phyloP scores from a whole-genome alignment of 64 coral and sea anemone species.

The Montipora efflorescens region DNA sequence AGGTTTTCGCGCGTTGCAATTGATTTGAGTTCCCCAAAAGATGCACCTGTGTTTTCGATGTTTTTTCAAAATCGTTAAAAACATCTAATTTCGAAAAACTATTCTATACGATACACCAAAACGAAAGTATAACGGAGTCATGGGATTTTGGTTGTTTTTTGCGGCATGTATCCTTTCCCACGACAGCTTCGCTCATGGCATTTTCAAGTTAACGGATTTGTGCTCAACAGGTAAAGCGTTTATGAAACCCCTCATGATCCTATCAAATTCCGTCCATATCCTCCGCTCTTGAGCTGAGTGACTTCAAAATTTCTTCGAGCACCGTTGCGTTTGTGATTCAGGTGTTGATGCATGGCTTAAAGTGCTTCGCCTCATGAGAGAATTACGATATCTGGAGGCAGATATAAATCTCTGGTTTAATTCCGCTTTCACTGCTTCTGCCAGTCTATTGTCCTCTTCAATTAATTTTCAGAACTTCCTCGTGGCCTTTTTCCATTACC shows the following conservation, averaged over 20 bases:
- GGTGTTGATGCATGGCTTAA: not conserved
- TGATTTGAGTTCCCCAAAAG: no score
- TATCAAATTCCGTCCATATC: constrained; percentile 64
- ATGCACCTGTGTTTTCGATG: no score
- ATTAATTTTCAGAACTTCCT: not conserved
- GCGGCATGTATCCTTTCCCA: not conserved
- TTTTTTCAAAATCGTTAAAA: no score
- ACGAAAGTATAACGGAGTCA: constrained; percentile 59
- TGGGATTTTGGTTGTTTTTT: not conserved
- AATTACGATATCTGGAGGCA: not conserved
- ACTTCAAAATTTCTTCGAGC: not conserved
- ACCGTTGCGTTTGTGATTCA: not conserved
- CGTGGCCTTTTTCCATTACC: not conserved
- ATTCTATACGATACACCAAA: constrained; percentile 54
- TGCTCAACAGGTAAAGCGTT: constrained; percentile 28
- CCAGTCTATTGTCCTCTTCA: not conserved
- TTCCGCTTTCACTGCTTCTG: not conserved
- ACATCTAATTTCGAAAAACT: constrained; percentile 20
- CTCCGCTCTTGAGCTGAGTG: constrained; percentile 3
- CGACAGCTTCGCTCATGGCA: not conserved
- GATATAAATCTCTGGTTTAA: not conserved
- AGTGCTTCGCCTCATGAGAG: not conserved
- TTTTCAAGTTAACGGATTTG: constrained; percentile 19
- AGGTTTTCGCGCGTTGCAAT: no score
- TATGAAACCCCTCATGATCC: constrained; percentile 47